Base-by-base conservation (phyloP, 2,113 vertebrate genomes). In the Nycticorax nycticorax region DNA sequence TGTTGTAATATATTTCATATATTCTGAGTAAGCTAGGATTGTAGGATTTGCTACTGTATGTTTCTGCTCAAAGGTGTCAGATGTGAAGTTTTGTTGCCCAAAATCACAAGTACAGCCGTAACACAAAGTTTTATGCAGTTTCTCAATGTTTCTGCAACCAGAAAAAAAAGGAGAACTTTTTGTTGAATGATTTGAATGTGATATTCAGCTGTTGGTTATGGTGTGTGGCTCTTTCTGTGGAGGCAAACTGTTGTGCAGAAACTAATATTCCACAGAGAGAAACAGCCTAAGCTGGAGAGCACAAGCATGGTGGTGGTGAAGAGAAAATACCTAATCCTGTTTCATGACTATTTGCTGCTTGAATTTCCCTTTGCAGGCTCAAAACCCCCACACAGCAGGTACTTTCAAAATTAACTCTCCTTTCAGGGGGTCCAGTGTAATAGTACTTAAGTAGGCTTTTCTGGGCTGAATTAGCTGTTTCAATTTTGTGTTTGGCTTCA, bases 261-360 rank as follows among this genome's bases (percentile, higher is more conserved):
- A 63, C 26, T 71, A 62, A n/a, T 41, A 69, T 14, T 76, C 37
- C 41, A 23, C 1, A 2, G 21, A 27, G 17, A 68, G 30, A 66
- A 85, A 41, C 3, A 69, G 21, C 27, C 33, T 86, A 20, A 86
- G 6, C 16, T 28, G 26, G 21, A 85, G 12, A 85, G 24, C 1
- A 5, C 60, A 91, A 53, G 18, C 41, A 28, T 24, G n/a, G 55
- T 67, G 41, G 26, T 62, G 39, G 21, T 73, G n/a, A 81, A 78
- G 48, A 85, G 39, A 63, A 81, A 92, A 83, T 2, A 19, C 14
- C 28, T 76, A 89, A 93, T 94, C 85, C 50, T 90, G 27, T 94
- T 90, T 95, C 67, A 94, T 91, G 63, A 63, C 23, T 78, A 52
- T 92, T 96, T 90, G 12, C 85, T n/a, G 16, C 56, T 88, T 93